These are phyloP conservation scores for Prunella strophiata DNA, from an alignment of 2,797 vertebrate genomes.

Conservation along the genomic window DNA sequence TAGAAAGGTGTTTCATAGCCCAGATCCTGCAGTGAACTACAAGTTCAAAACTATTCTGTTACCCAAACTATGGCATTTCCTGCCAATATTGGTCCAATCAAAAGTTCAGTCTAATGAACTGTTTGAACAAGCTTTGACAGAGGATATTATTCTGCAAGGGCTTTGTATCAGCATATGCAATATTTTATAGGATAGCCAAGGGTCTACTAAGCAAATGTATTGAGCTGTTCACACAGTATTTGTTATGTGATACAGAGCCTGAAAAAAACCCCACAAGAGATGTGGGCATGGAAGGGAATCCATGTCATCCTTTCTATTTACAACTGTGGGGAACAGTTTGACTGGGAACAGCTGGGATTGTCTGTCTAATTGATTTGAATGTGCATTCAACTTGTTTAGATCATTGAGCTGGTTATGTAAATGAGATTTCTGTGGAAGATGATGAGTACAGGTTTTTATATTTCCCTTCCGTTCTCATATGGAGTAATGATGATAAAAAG, in stretches of 20 bases:
- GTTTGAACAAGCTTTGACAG: background rate
- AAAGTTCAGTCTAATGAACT: background rate
- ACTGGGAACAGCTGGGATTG: conserved; percentile 19
- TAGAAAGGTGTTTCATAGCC: background rate
- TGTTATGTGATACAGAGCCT: background rate
- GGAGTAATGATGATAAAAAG: background rate
- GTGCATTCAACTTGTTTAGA: conserved; percentile 22
- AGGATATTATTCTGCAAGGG: background rate
- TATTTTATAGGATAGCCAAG: background rate
- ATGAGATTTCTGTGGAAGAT: background rate
- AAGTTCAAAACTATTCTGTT: background rate
- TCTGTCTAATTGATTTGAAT: conserved; percentile 26
- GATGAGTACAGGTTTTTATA: background rate
- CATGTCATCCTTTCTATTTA: background rate
- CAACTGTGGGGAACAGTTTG: background rate
- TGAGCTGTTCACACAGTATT: background rate
- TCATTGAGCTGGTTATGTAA: background rate
- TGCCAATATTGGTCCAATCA: background rate
- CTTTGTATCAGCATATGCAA: background rate
- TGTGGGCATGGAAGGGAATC: background rate
- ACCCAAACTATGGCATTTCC: background rate
- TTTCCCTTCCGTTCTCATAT: background rate
- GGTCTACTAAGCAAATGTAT: background rate
- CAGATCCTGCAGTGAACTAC: background rate
- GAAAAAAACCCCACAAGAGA: background rate